Evolutionary conservation across 2,113 vertebrate genomes (phyloP), one percentile per base, ranked within the genome.

Genomic region (Gulo gulo): DNA sequence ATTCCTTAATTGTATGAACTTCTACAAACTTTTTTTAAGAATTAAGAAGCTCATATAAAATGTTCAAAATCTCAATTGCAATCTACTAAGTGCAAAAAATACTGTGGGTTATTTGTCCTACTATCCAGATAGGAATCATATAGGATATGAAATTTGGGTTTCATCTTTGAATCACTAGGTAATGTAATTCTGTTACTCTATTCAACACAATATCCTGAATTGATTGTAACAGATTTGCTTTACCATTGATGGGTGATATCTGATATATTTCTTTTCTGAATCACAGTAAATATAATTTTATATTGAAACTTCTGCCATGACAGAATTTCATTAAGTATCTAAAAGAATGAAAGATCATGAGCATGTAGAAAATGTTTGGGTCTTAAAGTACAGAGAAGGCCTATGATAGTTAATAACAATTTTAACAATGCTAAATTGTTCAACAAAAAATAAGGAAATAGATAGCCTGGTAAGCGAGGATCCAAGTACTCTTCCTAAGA

Each of bases 91-190:
- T 71, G 2, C 39, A 94, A 97, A 97, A 94, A 84, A 78, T 91
- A 59, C 50, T 81, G 1, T 94, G 45, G 26, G 34, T 80, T 91
- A 71, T 95, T 94, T 96, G 52, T 78, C n/a, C 79, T 89, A 24
- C 63, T 89, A 88, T 73, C 67, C 87, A 97, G 95, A 96, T 59
- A 96, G 45, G 21, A 97, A 97, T 96, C 93, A 93, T 76, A 95
- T 95, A 96, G 94, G 83, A 97, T 97, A 98, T 96, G 96, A 98
- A 97, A 97, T 95, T 55, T 98, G 82, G 78, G 42, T 95, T 95
- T 97, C 83, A 95, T 63, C 57, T n/a, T 96, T 96, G 94, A 96
- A 96, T 97, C 90, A 87, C 79, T 31, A 97, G 95, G 94, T 98
- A 97, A 89, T 92, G 36, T 96, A 93, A 96, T 97, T 94, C 91